A percentile compares a stretch with the other conserved stretches of the same genome.
Conservation (phyloP, 1,140 invertebrate species). For the Brachionus koreanus region DNA sequence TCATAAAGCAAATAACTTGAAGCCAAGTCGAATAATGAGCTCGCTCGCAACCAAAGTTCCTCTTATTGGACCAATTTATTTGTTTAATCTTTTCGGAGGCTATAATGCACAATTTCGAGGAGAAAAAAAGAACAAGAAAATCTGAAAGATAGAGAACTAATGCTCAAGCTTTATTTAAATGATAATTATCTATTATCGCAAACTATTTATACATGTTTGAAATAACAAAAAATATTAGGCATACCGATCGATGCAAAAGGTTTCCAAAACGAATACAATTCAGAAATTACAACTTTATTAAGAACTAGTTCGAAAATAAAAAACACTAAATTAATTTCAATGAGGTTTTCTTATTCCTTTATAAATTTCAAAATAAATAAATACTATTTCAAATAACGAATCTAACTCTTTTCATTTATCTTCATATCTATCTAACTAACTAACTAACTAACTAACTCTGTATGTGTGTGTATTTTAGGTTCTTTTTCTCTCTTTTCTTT, state of each 20-base stretch:
- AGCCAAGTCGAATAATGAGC: slow-evolving; percentile 26
- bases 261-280: slow-evolving; percentile 4
- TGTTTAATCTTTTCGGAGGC: slow-evolving; percentile 29
- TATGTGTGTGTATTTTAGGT: background rate
- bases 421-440: background rate
- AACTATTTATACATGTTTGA: slow-evolving; percentile 33
- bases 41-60: slow-evolving; percentile 1
- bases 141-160: slow-evolving; percentile 10
- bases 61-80: slow-evolving; percentile 36
- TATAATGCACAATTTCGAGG: background rate
- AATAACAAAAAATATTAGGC: slow-evolving; percentile 33
- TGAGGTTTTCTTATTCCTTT: slow-evolving; percentile 35
- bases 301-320: background rate
- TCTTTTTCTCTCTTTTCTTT: background rate
- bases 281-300: slow-evolving; percentile 35
- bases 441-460: background rate
- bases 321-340: slow-evolving; percentile 25
- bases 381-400: slow-evolving; percentile 37
- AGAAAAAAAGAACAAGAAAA: background rate
- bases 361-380: slow-evolving; percentile 30
- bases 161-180: slow-evolving; percentile 32
- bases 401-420: background rate
- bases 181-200: slow-evolving; percentile 36
- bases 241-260: slow-evolving; percentile 13
- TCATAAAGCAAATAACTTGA: slow-evolving; percentile 29